Base-by-base conservation (phyloP, 2,888 invertebrate species). In the Hetaerina titia region DNA sequence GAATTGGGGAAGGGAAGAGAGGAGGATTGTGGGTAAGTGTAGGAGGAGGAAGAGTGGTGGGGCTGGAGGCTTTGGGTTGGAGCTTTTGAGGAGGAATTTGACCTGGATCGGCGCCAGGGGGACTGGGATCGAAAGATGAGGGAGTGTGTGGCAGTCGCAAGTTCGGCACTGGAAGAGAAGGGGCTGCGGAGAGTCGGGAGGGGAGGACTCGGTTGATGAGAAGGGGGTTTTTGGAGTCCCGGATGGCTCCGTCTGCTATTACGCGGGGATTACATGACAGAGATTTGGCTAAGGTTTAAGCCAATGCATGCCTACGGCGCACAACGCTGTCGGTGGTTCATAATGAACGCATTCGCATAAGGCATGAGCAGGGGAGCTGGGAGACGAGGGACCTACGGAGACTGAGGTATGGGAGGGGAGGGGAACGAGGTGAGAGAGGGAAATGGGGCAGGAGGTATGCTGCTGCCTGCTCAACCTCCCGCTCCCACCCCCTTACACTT, bases 221-320 rank as follows among this genome's bases (percentile, higher is more conserved):
- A n/a, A n/a, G 69, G n/a, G 45, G 69, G 69, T 69, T n/a, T n/a
- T 8, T 22, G 69, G 69, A n/a, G 22, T 31, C 25, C 81, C 31
- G 31, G 81, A 81, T 31, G 81, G 81, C 81, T 81, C 81, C 81
- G 81, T 81, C 81, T 31, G 81, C 81, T 81, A 81, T 81, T 81
- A 81, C 25, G 81, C 81, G 81, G 31, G 81, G 81, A 81, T 81
- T 81, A 81, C 81, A 81, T 81, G 81, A 81, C 81, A 81, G 81
- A 81, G 81, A 81, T 81, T 81, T 81, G 81, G 81, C 81, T 81
- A 81, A 81, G 81, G 81, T 81, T 81, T 81, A 81, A 81, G 81
- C 81, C 31, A 81, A 81, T 31, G 81, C 81, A 81, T 81, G 81
- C 31, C 81, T 69, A 15, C 69, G 31, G 81, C 81, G 81, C 81